phyloP scores from a whole-genome alignment of 2,113 vertebrate species.

The Leucoraja erinaceus region DNA sequence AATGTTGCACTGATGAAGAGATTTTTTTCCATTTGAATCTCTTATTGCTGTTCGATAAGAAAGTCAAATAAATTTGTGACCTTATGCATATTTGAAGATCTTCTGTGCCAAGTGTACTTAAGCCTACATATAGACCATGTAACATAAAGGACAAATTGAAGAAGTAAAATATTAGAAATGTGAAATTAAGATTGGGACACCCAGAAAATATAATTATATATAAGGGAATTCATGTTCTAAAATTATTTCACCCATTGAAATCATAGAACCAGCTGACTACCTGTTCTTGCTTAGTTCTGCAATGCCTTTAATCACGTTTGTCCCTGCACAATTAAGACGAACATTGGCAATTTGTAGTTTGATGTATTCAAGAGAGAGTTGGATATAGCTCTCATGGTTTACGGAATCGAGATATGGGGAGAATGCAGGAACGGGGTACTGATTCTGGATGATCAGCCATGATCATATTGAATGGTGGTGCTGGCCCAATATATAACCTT shows the following conservation, averaged over 20 bases:
- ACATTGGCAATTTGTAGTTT: constrained; percentile 54
- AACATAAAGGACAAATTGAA: neutral
- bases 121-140: neutral
- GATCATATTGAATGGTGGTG: no score
- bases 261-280: constrained; percentile 39
- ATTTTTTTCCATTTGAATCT: neutral
- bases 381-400: no score
- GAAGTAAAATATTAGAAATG: neutral
- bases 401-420: no score
- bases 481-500: no score
- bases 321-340: constrained; percentile 46
- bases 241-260: neutral
- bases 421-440: no score
- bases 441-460: no score
- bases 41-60: neutral
- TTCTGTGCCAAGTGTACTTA: neutral
- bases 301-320: constrained; percentile 45
- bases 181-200: no score
- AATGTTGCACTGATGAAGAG: neutral
- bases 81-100: neutral
- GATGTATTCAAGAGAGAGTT: no score
- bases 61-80: neutral
- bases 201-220: neutral
- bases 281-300: constrained; percentile 48
- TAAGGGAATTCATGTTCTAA: neutral